A percentile compares a stretch with the other conserved stretches of the same genome.
Conservation (phyloP, 2,113 vertebrate species). For the Ornithorhynchus anatinus region DNA sequence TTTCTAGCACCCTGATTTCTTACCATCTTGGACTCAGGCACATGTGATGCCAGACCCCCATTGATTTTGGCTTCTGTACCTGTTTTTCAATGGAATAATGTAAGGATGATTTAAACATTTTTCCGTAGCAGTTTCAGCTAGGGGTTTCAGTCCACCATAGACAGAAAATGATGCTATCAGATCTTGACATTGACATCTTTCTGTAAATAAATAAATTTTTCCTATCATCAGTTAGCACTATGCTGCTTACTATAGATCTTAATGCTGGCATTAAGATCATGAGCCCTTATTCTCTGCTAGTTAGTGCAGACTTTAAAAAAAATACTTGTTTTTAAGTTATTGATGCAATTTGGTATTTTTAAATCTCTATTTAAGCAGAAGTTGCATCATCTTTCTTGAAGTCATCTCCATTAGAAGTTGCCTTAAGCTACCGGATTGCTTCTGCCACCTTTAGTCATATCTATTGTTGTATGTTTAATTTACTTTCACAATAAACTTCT, state of each 20-base stretch:
- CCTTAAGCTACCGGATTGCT: constrained; percentile 79
- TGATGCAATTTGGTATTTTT: constrained; percentile 84
- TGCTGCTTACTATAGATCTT: constrained; percentile 77
- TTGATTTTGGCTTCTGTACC: constrained; percentile 57
- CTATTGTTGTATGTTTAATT: constrained; percentile 81
- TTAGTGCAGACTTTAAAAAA: constrained; percentile 71
- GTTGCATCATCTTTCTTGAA: constrained; percentile 77
- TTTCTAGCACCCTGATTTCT: constrained; percentile 54
- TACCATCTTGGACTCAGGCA: constrained; percentile 50
- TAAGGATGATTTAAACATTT: constrained; percentile 62
- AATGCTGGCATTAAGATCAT: constrained; percentile 95
- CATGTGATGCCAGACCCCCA: constrained; percentile 33
- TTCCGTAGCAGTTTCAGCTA: constrained; percentile 52
- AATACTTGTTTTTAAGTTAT: constrained; percentile 87
- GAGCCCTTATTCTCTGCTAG: constrained; percentile 67
- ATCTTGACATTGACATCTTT: constrained; percentile 51
- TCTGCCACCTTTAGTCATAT: constrained; percentile 76
- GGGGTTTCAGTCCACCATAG: constrained; percentile 63
- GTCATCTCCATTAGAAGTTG: constrained; percentile 78
- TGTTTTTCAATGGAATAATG: constrained; percentile 62
- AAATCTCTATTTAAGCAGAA: constrained; percentile 83
- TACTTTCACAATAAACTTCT: constrained; percentile 89
- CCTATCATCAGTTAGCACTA: constrained; percentile 59
- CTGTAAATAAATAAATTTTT: constrained; percentile 70
- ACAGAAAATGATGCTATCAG: constrained; percentile 56